Percentiles rank a stretch among this genome's conserved stretches.
Evolutionary conservation across 1,140 invertebrate species (phyloP).

Genomic region (Drosophila prosaltans): DNA sequence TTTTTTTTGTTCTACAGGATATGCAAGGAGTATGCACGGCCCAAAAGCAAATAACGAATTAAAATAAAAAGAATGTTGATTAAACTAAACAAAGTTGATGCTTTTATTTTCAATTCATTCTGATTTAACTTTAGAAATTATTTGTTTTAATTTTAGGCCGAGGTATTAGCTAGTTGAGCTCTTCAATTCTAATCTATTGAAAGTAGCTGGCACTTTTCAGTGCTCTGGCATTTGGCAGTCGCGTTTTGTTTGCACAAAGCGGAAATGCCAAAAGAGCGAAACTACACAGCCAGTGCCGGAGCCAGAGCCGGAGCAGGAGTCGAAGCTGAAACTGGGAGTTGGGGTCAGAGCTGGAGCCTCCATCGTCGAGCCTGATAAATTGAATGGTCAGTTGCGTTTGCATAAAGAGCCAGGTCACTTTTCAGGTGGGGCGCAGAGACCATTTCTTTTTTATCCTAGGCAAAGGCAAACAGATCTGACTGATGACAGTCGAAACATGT

Average conservation of each 20-base stretch:
- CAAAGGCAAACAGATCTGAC: constrained; percentile 54
- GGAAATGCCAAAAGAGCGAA: constrained; percentile 49
- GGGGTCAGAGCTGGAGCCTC: background rate
- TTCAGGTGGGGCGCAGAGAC: constrained; percentile 11
- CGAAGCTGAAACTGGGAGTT: constrained; percentile 10
- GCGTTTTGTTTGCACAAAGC: constrained; percentile 74
- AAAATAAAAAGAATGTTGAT: too few relatives aligned
- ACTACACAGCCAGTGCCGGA: constrained; percentile 15
- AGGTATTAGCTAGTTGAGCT: constrained; percentile 20
- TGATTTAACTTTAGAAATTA: too few relatives aligned
- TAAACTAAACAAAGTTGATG: too few relatives aligned
- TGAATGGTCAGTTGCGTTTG: constrained; percentile 73
- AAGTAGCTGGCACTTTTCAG: constrained; percentile 59
- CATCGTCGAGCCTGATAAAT: constrained; percentile 73
- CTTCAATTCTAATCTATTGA: constrained; percentile 41
- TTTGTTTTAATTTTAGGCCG: too few relatives aligned
- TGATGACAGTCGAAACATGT: constrained; percentile 38
- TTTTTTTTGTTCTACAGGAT: constrained; percentile 43
- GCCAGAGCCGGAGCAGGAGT: background rate
- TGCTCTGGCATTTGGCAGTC: constrained; percentile 38
- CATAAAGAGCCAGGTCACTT: constrained; percentile 58
- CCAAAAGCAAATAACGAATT: background rate
- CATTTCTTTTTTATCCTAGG: constrained; percentile 31
- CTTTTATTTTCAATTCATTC: too few relatives aligned
- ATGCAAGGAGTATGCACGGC: background rate